These are phyloP conservation scores for Anticlea derivata DNA, from an alignment of 2,888 invertebrate species.

Conservation along the genomic window DNA sequence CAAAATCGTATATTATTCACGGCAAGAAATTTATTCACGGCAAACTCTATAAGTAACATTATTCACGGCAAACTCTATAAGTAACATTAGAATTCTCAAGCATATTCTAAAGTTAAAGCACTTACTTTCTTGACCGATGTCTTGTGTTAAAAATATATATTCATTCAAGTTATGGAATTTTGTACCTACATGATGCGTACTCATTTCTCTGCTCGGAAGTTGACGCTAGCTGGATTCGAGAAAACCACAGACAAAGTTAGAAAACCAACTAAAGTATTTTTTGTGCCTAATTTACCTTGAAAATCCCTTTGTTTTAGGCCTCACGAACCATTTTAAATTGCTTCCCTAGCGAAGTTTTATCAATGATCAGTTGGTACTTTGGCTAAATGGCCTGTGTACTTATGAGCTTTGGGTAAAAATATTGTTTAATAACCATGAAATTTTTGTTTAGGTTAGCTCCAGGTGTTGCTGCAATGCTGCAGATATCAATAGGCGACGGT, in stretches of 20 bases:
- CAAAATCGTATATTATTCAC: background rate
- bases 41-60: no score
- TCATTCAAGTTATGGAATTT: no score
- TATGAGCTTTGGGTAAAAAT: background rate
- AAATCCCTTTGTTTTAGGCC: slow-evolving; percentile 20
- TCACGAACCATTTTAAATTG: slow-evolving; percentile 30
- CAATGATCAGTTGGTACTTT: slow-evolving; percentile 15
- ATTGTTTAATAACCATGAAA: background rate
- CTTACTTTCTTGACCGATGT: no score
- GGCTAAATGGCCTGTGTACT: slow-evolving; percentile 2
- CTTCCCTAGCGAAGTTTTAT: slow-evolving; percentile 19
- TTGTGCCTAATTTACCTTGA: slow-evolving; percentile 28
- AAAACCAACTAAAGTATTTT: slow-evolving; percentile 24
- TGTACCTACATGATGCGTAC: no score
- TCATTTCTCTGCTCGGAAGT: slow-evolving; percentile 6
- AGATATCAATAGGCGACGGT: no score
- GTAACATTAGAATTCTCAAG: no score
- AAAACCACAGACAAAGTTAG: slow-evolving; percentile 21
- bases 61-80: no score
- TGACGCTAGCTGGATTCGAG: slow-evolving; percentile 3
- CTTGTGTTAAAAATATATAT: no score
- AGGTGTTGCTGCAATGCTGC: no score
- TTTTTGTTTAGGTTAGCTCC: no score
- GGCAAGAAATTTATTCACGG: no score
- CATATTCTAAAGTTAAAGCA: no score